Evolutionary conservation across 2,888 invertebrate genomes (phyloP), one percentile per base, ranked within the genome.

Genomic region (Thera obeliscata): DNA sequence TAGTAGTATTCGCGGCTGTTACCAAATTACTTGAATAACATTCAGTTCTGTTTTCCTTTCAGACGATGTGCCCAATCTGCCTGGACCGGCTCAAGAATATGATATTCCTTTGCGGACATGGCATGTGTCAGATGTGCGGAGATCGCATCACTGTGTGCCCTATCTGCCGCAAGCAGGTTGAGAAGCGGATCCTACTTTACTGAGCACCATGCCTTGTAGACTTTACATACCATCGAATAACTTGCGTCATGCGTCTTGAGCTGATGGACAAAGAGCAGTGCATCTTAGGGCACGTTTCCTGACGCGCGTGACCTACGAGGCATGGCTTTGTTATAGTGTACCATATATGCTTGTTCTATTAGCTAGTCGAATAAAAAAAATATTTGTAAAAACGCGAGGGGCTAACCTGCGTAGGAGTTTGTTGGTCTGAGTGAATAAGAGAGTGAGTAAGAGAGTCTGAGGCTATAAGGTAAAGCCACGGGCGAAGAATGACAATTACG

Each of bases 11-110:
- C 6, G 6, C 2, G 46, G 2, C 12, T n/a, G 22, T 22, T 22
- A 22, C 22, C 22, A 22, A 22, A 22, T 22, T 6, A 5, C 4
- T n/a, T 50, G 5, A 12, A n/a, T 3, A 35, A 8, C 36, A 36
- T 12, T 43, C 49, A 1, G 35, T 3, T 52, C 46, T 52, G 7
- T 33, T 50, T 12, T 22, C 22, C 50, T 50, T 50, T 58, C 95
- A 99, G 98, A 99, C 99, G 1, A 98, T 98, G 97, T 99, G 99
- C 84, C 99, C 99, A 3, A 98, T 99, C 73, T 99, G 99, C 91
- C 95, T 99, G 94, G 99, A 99, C 93, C 96, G 99, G 46, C 94
- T 99, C 82, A 99, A 99, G 94, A 99, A 99, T 92, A 99, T 99
- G 98, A 98, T 99, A 79, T 99, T 99, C 94, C 95, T 99, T 56